Base-by-base conservation (phyloP, 1,140 invertebrate species). In the Amphibalanus amphitrite region DNA sequence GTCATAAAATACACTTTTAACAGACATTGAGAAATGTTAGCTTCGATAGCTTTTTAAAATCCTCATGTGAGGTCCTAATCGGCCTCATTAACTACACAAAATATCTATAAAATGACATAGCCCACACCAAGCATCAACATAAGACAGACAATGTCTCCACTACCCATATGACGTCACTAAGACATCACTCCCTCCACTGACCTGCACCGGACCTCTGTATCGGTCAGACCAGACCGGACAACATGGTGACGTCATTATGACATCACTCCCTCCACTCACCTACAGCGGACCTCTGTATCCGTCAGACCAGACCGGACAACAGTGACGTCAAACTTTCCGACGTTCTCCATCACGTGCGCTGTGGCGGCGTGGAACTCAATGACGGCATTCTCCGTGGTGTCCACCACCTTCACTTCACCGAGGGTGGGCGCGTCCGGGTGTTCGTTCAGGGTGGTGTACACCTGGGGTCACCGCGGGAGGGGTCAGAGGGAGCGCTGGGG, bases 321-420 rank as follows among this genome's bases (percentile, higher is more conserved):
- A 4, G 78, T 81, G 0, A 87, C 78, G 38, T 79, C 74, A 71
- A 85, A 85, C 65, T 80, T 81, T 26, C 84, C 82, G 73, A 85
- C 84, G 74, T 82, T 85, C 78, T 87, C 86, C 74, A 84, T 73
- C 0, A 86, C 83, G 17, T 85, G 84, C 67, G 81, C 80, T 0
- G 82, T 80, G 0, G 84, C 81, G 3, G 85, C 79, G 38, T 84
- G 80, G 76, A 87, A 87, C 77, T 87, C 85, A 15, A 87, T 74
- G 26, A 87, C 77, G 0, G 85, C 78, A 72, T 81, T 82, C 29
- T 76, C 74, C n/a, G 73, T 68, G 10, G 73, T 73, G 68, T 67
- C 72, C 47, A 77, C 75, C 69, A 73, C 33, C 13, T 77, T 77
- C n/a, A 80, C 59, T 40, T 78, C 77, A n/a, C 78, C 79, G n/a